phyloP scores from a whole-genome alignment of 2,113 vertebrate genomes.

The Meleagris gallopavo region DNA sequence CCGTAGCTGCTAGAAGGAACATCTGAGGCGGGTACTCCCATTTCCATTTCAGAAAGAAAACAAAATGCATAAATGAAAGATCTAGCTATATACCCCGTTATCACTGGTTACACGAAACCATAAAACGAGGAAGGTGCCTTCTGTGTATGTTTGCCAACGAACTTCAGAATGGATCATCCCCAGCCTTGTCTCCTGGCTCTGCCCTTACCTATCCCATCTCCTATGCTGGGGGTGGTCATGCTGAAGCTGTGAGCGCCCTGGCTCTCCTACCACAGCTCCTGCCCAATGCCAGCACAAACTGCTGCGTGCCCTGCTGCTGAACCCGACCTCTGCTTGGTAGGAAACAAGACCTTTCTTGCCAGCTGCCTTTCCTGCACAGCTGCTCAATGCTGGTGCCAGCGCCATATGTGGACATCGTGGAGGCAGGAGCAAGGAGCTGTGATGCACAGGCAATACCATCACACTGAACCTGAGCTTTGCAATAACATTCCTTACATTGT shows the following conservation, averaged over 20 bases:
- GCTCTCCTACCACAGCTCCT: background rate
- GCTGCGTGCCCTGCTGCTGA: background rate
- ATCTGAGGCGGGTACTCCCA: background rate
- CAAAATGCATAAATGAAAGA: background rate
- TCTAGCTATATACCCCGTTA: background rate
- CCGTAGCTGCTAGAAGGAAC: background rate
- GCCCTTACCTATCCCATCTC: background rate
- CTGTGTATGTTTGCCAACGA: background rate
- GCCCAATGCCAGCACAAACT: rapidly evolving
- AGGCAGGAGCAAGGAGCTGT: background rate
- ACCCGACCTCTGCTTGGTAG: too few species aligned
- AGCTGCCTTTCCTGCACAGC: rapidly evolving
- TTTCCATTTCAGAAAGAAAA: background rate
- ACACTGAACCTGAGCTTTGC: background rate
- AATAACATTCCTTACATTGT: rapidly evolving
- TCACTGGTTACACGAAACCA: rapidly evolving
- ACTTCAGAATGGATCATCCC: background rate
- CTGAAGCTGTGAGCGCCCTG: background rate
- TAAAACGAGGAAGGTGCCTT: background rate
- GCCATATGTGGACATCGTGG: rapidly evolving
- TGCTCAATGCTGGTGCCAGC: background rate
- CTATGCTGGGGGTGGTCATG: rapidly evolving
- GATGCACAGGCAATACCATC: rapidly evolving
- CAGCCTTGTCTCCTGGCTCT: background rate
- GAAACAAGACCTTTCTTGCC: background rate